Percentiles rank a stretch among this genome's conserved stretches.
Evolutionary conservation across 2,113 vertebrate genomes (phyloP).

Genomic region (Dipodomys stephensi): DNA sequence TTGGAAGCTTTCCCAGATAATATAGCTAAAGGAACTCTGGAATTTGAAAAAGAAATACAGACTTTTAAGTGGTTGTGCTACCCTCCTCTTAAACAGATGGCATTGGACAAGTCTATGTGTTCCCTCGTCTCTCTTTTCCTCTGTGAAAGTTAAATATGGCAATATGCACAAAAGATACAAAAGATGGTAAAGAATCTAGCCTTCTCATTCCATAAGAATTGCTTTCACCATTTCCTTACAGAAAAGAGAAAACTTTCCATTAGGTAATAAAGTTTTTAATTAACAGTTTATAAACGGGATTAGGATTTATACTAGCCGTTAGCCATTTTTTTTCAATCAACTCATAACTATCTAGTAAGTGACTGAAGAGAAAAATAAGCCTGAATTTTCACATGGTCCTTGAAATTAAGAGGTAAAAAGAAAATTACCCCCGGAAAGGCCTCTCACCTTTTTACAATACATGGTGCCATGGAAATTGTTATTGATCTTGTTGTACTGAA

Average conservation of each 20-base stretch:
- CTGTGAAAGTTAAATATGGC: background rate
- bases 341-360: background rate
- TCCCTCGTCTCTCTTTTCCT: background rate
- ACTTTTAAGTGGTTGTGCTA: background rate
- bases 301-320: background rate
- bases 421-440: too few species aligned
- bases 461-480: rapidly evolving
- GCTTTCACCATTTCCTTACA: background rate
- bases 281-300: background rate
- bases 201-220: background rate
- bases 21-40: background rate
- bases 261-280: background rate
- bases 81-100: rapidly evolving
- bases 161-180: background rate
- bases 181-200: background rate
- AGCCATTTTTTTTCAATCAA: background rate
- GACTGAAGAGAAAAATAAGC: background rate
- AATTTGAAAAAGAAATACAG: background rate
- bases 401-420: background rate
- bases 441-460: too few species aligned
- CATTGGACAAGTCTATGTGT: background rate
- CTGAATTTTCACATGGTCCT: background rate
- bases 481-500: background rate
- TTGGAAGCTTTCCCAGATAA: background rate
- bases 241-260: background rate